These are phyloP conservation scores for Oscheius onirici DNA, from an alignment of 2,888 invertebrate species.

Conservation along the genomic window DNA sequence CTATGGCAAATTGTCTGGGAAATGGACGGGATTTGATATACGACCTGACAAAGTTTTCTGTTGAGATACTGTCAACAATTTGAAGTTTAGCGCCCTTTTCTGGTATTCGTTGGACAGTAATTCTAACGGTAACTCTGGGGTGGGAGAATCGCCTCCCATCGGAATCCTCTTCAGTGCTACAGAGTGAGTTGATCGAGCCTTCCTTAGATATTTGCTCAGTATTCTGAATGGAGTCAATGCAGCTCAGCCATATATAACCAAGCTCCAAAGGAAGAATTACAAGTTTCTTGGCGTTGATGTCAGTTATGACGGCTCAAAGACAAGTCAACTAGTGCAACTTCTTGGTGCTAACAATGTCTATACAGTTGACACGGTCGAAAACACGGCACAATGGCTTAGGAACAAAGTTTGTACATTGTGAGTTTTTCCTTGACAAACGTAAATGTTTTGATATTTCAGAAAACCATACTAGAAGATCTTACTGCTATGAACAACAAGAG, in stretches of 20 bases:
- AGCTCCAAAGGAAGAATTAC: not conserved
- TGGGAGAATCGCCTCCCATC: not conserved
- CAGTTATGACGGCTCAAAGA: not conserved
- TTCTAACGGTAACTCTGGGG: not conserved
- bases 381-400: not conserved
- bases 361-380: not conserved
- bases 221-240: not conserved
- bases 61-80: not conserved
- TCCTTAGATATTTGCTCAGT: not conserved
- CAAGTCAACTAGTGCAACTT: not conserved
- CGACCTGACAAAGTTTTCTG: not conserved
- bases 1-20: not conserved
- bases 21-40: not conserved
- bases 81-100: not conserved
- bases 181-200: not conserved
- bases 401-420: constrained; percentile 14
- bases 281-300: constrained; percentile 8
- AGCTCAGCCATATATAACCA: not conserved
- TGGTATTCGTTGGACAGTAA: not conserved
- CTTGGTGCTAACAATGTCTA: constrained; percentile 3
- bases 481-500: no score
- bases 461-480: not conserved
- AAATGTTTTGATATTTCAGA: not conserved
- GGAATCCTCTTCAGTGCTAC: constrained; percentile 5
- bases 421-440: not conserved